Base-by-base conservation (phyloP, 2,888 invertebrate genomes). In the Drosophila gaucha region DNA sequence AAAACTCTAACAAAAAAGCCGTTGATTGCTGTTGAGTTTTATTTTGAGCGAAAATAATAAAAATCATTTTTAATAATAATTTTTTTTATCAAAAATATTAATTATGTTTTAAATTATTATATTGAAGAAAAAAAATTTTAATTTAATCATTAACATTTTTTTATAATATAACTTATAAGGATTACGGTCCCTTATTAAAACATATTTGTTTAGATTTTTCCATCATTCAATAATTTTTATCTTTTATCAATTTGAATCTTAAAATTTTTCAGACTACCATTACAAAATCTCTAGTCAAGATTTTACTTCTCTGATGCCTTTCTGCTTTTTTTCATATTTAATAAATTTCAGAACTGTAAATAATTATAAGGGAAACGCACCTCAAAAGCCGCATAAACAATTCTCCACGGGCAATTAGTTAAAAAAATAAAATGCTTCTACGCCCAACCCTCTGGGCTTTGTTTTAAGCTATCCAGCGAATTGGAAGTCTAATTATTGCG, bases 401-500 rank as follows among this genome's bases (percentile, higher is more conserved):
- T 68, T 67, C 63, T 60, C 57, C 55, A 55, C 39, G 50, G 38
- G 47, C 64, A 74, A 74, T 74, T 67, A 64, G 52, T 44, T 50
- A 12, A 24, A 28, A 16, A 47, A 39, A 55, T n/a, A 31, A 43
- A 18, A 30, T 50, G 14, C 12, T 31, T 30, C 6, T n/a, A 31
- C 46, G 33, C 58, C 51, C 50, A 41, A 35, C 14, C 47, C 30
- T 8, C 18, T 6, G 9, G 16, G 24, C 26, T 38, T 24, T 16
- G 30, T 35, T 51, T 36, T 2, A 2, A 18, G 39, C 18, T 4
- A 1, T 38, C 18, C 30, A 54, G 55, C 20, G 10, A 3, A 46
- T 56, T 36, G 38, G 12, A 12, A 12, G 8, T 63, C 35, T 80
- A 84, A 80, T 84, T 84, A 84, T 69, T 64, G 71, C 69, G 78